Conservation (phyloP, 2,888 invertebrate genomes). For the Noctua janthe region DNA sequence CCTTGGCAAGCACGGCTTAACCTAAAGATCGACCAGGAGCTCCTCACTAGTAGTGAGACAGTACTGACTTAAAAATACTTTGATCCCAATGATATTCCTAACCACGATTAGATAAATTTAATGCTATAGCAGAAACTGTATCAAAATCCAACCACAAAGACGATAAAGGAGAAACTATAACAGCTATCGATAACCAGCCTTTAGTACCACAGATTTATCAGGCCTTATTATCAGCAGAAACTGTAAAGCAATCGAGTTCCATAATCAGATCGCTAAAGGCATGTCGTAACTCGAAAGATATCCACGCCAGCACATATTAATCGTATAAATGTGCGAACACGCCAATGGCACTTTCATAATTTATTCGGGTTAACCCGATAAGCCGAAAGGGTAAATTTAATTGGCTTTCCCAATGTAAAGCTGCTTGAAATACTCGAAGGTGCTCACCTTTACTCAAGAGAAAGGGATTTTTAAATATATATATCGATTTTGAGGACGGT, state of each 20-base stretch:
- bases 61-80: background rate
- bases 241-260: slow-evolving; percentile 48
- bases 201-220: slow-evolving; percentile 30
- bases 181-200: slow-evolving; percentile 12
- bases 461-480: slow-evolving; percentile 57
- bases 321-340: slow-evolving; percentile 45
- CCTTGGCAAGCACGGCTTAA: too few species aligned
- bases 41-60: too few species aligned
- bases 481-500: slow-evolving; percentile 51
- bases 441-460: slow-evolving; percentile 59
- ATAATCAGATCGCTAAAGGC: slow-evolving; percentile 44
- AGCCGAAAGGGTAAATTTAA: slow-evolving; percentile 67
- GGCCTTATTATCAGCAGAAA: slow-evolving; percentile 16
- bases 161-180: slow-evolving; percentile 14
- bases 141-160: background rate
- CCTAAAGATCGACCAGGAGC: too few species aligned
- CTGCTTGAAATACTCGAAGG: slow-evolving; percentile 58
- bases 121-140: background rate
- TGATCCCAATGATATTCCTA: background rate
- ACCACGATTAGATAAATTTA: background rate
- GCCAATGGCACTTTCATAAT: slow-evolving; percentile 63
- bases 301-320: slow-evolving; percentile 40
- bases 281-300: slow-evolving; percentile 41
- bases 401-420: slow-evolving; percentile 63
- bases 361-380: slow-evolving; percentile 66